These are phyloP conservation scores for Drosophila paranaensis DNA, from an alignment of 2,888 invertebrate species.

Conservation along the genomic window DNA sequence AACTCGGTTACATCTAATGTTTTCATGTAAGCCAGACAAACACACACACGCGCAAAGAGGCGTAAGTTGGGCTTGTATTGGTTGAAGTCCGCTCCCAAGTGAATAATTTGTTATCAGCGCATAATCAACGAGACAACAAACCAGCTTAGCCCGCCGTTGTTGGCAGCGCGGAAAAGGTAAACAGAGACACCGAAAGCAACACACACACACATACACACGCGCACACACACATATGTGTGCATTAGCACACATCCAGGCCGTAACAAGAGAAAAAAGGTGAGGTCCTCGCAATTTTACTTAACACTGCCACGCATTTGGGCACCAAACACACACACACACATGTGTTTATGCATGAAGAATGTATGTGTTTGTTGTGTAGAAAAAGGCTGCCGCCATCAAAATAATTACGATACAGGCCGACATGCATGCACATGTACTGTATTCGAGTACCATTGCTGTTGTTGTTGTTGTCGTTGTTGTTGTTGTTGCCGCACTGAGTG, in stretches of 20 bases:
- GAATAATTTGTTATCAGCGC: conserved; percentile 82
- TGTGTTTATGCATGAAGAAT: conserved; percentile 4
- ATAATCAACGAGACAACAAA: conserved; percentile 79
- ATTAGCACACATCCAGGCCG: conserved; percentile 1
- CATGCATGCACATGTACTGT: conserved; percentile 67
- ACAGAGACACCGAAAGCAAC: conserved; percentile 41
- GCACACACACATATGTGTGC: background rate
- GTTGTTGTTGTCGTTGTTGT: conserved; percentile 39
- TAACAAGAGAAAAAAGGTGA: conserved; percentile 54
- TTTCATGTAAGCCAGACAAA: conserved; percentile 62
- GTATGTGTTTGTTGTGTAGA: conserved; percentile 35
- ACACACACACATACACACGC: background rate
- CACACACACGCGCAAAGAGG: conserved; percentile 16
- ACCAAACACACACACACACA: conserved; percentile 10
- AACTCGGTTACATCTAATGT: conserved; percentile 51
- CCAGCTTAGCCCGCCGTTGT: conserved; percentile 31
- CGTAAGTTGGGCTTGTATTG: conserved; percentile 45
- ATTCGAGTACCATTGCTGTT: conserved; percentile 37
- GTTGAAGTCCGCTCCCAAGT: conserved; percentile 74
- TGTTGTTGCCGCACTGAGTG: conserved; percentile 65
- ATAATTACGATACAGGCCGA: conserved; percentile 79
- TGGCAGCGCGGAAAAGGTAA: conserved; percentile 48
- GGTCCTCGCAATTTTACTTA: conserved; percentile 71
- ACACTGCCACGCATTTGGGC: conserved; percentile 51
- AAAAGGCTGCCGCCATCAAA: conserved; percentile 79